These are phyloP conservation scores for Tachystola acroxantha DNA, from an alignment of 2,888 invertebrate species.

Conservation along the genomic window DNA sequence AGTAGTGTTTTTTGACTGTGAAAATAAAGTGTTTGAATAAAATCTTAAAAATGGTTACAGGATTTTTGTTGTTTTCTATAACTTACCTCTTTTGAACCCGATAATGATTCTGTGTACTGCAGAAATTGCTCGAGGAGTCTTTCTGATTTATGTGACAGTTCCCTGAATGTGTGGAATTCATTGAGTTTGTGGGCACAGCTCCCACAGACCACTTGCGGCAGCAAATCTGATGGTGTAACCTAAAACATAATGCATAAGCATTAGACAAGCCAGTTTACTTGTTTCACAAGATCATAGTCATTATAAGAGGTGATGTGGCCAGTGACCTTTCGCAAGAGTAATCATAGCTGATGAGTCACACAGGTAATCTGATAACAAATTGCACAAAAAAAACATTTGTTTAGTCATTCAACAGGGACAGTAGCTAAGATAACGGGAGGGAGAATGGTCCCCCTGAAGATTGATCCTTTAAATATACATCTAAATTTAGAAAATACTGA, in stretches of 20 bases:
- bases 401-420: slow-evolving; percentile 5
- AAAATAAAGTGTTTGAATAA: slow-evolving; percentile 18
- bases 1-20: slow-evolving; percentile 8
- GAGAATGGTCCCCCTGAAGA: slow-evolving; percentile 54
- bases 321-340: slow-evolving; percentile 65
- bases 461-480: slow-evolving; percentile 58
- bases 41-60: slow-evolving; percentile 13
- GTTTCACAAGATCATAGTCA: slow-evolving; percentile 45
- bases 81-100: slow-evolving; percentile 82
- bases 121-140: slow-evolving; percentile 86
- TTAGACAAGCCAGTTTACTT: slow-evolving; percentile 11
- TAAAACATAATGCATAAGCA: slow-evolving; percentile 49
- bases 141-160: slow-evolving; percentile 86
- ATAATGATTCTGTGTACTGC: slow-evolving; percentile 83
- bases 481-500: slow-evolving; percentile 73
- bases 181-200: slow-evolving; percentile 87
- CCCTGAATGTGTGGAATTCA: slow-evolving; percentile 86
- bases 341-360: slow-evolving; percentile 66
- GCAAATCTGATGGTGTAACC: slow-evolving; percentile 86
- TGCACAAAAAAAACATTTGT: slow-evolving; percentile 27
- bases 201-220: slow-evolving; percentile 88
- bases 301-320: slow-evolving; percentile 58
- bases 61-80: slow-evolving; percentile 14
- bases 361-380: slow-evolving; percentile 53
- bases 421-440: slow-evolving; percentile 31